phyloP scores from a whole-genome alignment of 2,113 vertebrate species.

The Xenopus laevis region DNA sequence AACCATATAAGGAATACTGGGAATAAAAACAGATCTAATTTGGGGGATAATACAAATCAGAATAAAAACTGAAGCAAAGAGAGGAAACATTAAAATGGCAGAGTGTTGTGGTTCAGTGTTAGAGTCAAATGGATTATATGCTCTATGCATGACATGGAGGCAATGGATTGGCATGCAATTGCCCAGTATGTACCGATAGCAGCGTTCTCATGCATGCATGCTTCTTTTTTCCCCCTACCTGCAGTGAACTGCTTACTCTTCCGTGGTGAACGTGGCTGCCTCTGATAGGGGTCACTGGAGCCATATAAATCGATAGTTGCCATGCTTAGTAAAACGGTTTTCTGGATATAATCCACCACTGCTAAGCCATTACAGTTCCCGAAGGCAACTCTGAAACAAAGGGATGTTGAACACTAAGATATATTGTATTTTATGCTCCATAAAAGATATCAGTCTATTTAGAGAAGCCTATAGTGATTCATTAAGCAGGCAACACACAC shows the following conservation, averaged over 20 bases:
- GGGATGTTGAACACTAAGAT: no score
- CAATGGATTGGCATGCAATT: neutral
- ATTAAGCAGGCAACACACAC: no score
- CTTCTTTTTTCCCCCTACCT: constrained; percentile 72
- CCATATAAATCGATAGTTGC: constrained; percentile 86
- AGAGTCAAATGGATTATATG: no score
- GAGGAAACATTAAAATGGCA: no score
- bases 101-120: no score
- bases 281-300: constrained; percentile 86
- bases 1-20: no score
- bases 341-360: constrained; percentile 94
- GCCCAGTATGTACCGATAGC: neutral
- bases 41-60: no score
- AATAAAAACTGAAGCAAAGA: no score
- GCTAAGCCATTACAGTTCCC: constrained; percentile 91
- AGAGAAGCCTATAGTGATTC: no score
- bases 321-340: constrained; percentile 86
- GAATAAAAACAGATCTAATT: no score
- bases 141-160: neutral
- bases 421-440: no score
- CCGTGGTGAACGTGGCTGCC: constrained; percentile 81
- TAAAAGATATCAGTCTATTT: no score
- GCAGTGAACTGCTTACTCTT: constrained; percentile 91
- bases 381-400: constrained; percentile 78
- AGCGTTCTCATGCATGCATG: constrained; percentile 56